Percentiles rank a stretch among this genome's conserved stretches.
phyloP scores from a whole-genome alignment of 2,113 vertebrate species.

The Mystacornis crossleyi region DNA sequence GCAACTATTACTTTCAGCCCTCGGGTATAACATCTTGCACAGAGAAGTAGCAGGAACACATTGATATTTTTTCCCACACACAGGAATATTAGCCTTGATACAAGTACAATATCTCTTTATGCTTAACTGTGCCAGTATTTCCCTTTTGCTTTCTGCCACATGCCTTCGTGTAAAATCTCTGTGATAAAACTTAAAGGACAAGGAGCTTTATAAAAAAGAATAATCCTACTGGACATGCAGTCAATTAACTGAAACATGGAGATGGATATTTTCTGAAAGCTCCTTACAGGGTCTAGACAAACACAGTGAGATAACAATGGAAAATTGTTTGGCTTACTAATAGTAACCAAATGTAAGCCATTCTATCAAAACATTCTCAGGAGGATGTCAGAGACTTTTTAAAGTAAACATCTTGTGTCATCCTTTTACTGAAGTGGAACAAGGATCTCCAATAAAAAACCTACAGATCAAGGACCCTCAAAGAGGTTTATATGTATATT shows the following conservation, averaged over 20 bases:
- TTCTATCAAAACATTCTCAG: slow-evolving; percentile 69
- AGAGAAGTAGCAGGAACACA: slow-evolving; percentile 21
- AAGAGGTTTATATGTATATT: slow-evolving; percentile 27
- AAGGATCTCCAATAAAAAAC: slow-evolving; percentile 50
- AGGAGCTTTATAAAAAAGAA: background rate
- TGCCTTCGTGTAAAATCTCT: background rate
- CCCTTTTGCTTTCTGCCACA: background rate
- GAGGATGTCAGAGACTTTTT: slow-evolving; percentile 60
- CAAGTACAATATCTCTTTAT: slow-evolving; percentile 17
- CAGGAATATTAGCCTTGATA: background rate
- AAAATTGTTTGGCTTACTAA: slow-evolving; percentile 68
- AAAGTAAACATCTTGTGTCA: slow-evolving; percentile 67
- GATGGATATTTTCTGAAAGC: slow-evolving; percentile 15
- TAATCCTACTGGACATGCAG: slow-evolving; percentile 18
- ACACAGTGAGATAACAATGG: slow-evolving; percentile 66
- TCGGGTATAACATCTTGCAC: slow-evolving; percentile 59
- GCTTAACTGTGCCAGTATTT: background rate
- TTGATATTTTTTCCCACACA: slow-evolving; percentile 19
- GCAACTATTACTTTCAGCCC: slow-evolving; percentile 59
- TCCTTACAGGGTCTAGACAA: slow-evolving; percentile 41
- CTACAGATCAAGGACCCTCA: slow-evolving; percentile 43
- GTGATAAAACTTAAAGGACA: background rate
- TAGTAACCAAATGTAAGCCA: slow-evolving; percentile 66
- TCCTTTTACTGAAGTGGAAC: slow-evolving; percentile 56
- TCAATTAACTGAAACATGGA: slow-evolving; percentile 10